Evolutionary conservation across 2,888 invertebrate genomes (phyloP).

Genomic region (Eupithecia exiguata): DNA sequence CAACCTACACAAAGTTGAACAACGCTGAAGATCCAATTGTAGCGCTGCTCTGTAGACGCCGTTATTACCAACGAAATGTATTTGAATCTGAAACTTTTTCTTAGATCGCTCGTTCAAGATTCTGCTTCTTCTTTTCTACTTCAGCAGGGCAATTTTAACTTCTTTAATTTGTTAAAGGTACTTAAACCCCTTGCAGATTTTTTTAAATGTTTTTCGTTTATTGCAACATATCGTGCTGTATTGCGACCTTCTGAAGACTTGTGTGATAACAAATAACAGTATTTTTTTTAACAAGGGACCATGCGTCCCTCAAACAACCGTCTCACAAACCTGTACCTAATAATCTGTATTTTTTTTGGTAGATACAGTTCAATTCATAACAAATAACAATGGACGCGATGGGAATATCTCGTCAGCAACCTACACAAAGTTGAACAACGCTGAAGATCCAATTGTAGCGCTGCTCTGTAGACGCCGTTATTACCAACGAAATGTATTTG

Average conservation of each 20-base stretch:
- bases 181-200: background rate
- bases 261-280: too few relatives aligned
- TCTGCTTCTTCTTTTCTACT: conserved; percentile 54
- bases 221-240: background rate
- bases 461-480: conserved; percentile 40
- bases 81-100: conserved; percentile 74
- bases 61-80: conserved; percentile 59
- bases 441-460: conserved; percentile 11
- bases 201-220: background rate
- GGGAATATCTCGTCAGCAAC: conserved; percentile 6
- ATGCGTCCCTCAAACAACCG: too few relatives aligned
- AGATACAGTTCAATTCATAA: background rate
- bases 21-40: conserved; percentile 11
- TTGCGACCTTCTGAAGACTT: too few relatives aligned
- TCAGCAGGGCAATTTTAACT: conserved; percentile 1
- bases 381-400: conserved; percentile 9
- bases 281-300: too few relatives aligned
- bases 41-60: conserved; percentile 1
- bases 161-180: background rate
- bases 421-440: conserved; percentile 8
- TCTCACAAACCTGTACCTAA: too few relatives aligned
- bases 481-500: conserved; percentile 63
- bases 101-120: conserved; percentile 66
- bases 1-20: conserved; percentile 7
- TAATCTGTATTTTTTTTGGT: too few relatives aligned